Percentiles rank a stretch among this genome's conserved stretches.
These are phyloP conservation scores for Vidua chalybeata DNA, from an alignment of 2,113 vertebrate genomes.

Conservation along the genomic window DNA sequence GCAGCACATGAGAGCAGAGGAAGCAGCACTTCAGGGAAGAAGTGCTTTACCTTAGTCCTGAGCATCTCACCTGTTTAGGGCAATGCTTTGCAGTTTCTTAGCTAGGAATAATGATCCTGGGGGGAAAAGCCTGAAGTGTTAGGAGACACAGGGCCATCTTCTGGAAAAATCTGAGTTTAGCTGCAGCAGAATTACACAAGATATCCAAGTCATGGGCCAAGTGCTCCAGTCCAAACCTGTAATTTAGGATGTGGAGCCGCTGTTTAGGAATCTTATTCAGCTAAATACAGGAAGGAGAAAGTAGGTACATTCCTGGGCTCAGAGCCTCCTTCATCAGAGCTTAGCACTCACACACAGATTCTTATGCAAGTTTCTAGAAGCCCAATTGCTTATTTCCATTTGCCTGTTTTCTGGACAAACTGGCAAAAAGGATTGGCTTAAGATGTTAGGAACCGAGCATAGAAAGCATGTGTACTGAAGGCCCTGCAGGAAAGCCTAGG, in stretches of 20 bases:
- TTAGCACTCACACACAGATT: conserved; percentile 14
- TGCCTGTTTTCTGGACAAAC: conserved; percentile 21
- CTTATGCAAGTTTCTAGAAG: conserved; percentile 45
- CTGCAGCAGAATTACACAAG: conserved; percentile 14
- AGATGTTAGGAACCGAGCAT: not conserved
- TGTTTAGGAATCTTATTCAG: conserved; percentile 65
- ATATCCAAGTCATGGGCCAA: conserved; percentile 21
- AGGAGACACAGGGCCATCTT: not conserved
- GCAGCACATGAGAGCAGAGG: not conserved
- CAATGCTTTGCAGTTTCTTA: not conserved
- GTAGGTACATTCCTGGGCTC: conserved; percentile 54
- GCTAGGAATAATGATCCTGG: not conserved
- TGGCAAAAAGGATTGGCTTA: not conserved
- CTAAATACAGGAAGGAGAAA: conserved; percentile 64
- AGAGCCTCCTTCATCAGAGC: conserved; percentile 2
- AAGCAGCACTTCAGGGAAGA: not conserved
- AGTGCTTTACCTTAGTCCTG: not conserved
- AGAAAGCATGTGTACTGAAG: conserved; percentile 25
- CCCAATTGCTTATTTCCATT: conserved; percentile 24
- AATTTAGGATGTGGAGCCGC: conserved; percentile 45
- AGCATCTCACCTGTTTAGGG: not conserved
- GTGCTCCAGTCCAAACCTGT: conserved; percentile 21
- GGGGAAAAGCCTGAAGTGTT: not conserved
- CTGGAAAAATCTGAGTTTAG: conserved; percentile 7
- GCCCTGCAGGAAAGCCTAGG: conserved; percentile 18